These are phyloP conservation scores for Sander lucioperca DNA, from an alignment of 2,113 vertebrate species.

Conservation along the genomic window DNA sequence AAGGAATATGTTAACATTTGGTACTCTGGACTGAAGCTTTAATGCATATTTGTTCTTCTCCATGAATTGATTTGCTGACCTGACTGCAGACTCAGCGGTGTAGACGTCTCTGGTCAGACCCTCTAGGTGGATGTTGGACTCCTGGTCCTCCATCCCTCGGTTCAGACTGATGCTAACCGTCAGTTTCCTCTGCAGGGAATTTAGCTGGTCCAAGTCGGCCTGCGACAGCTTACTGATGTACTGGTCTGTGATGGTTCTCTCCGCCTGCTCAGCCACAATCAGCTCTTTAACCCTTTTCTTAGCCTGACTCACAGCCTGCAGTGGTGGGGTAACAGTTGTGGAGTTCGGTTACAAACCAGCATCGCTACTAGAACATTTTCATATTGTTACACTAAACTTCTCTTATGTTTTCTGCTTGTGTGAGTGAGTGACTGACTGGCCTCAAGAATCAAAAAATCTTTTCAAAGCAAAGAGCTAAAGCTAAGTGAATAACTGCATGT, in stretches of 20 bases:
- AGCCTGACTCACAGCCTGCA: constrained; percentile 66
- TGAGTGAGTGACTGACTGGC: background rate
- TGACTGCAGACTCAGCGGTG: constrained; percentile 55
- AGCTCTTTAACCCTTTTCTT: constrained; percentile 74
- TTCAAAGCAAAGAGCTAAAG: background rate
- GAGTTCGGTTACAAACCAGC: background rate
- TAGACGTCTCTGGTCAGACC: constrained; percentile 87
- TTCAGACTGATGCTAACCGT: constrained; percentile 82
- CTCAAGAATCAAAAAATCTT: background rate
- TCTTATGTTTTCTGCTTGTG: background rate
- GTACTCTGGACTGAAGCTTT: too few species aligned
- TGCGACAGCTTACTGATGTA: constrained; percentile 80
- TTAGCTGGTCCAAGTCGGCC: constrained; percentile 73
- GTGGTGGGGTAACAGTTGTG: background rate
- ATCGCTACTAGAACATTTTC: background rate
- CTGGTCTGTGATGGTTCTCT: constrained; percentile 73
- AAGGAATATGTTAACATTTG: background rate
- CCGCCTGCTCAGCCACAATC: constrained; percentile 83
- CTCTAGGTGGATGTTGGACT: constrained; percentile 80
- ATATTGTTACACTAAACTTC: background rate
- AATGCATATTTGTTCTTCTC: background rate
- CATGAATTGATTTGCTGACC: constrained; percentile 34
- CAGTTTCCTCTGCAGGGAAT: constrained; percentile 81
- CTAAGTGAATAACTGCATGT: background rate
- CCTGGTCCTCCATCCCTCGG: constrained; percentile 1